phyloP scores from a whole-genome alignment of 2,888 invertebrate genomes.

The Artemia sp. region DNA sequence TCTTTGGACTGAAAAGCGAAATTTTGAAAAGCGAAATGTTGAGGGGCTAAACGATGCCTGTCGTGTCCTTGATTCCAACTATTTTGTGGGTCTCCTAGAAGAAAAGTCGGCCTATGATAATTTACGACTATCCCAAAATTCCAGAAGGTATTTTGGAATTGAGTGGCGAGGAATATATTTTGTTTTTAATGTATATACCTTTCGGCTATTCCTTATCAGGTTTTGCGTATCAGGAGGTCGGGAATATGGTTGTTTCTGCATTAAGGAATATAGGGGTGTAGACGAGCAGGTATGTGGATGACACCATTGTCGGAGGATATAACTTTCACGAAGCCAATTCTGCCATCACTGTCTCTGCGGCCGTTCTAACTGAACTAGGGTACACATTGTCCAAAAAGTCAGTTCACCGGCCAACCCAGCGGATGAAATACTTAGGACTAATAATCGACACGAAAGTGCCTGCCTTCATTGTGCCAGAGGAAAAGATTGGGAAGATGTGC shows the following conservation, averaged over 20 bases:
- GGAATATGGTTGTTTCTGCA: background rate
- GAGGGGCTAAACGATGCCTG: background rate
- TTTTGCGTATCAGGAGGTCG: background rate
- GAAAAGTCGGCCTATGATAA: background rate
- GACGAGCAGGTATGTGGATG: background rate
- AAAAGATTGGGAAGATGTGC: background rate
- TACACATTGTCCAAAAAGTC: background rate
- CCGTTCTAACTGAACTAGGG: background rate
- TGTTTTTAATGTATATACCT: slow-evolving; percentile 5
- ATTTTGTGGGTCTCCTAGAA: background rate
- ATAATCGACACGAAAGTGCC: background rate
- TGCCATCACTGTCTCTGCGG: background rate
- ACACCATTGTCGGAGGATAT: background rate
- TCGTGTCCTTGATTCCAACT: background rate
- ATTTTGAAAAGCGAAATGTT: no score
- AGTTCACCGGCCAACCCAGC: background rate
- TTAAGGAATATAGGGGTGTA: background rate
- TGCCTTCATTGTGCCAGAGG: background rate
- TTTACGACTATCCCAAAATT: background rate
- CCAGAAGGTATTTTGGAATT: background rate
- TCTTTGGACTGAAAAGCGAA: background rate
- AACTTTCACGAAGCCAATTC: background rate
- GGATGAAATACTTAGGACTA: background rate
- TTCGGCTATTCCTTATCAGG: background rate
- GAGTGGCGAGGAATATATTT: background rate